phyloP scores from a whole-genome alignment of 2,113 vertebrate genomes.

The Orientallactaga bullata region DNA sequence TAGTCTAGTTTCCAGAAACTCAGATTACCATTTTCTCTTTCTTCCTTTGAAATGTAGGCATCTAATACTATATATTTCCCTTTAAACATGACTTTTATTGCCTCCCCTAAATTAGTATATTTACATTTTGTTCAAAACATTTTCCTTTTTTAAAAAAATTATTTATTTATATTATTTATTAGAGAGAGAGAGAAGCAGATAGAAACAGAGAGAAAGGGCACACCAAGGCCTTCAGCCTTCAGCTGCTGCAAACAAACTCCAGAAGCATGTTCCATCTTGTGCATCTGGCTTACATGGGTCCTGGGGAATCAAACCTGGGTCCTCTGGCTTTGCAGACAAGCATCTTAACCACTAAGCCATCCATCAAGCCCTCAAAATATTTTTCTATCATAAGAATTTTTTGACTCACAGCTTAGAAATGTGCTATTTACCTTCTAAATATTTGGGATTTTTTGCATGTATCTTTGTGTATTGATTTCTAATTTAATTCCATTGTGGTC shows the following conservation, averaged over 20 bases:
- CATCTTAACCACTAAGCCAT: no score
- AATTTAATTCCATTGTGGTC: background rate
- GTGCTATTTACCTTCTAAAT: constrained; percentile 41
- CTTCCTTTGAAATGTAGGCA: background rate
- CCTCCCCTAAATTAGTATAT: background rate
- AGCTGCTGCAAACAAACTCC: no score
- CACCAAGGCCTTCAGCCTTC: no score
- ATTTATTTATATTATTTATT: no score
- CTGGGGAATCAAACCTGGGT: no score
- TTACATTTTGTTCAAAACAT: constrained; percentile 56
- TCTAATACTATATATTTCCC: background rate
- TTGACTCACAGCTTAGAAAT: background rate
- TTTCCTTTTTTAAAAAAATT: background rate
- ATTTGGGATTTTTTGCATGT: constrained; percentile 19
- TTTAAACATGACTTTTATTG: constrained; percentile 22
- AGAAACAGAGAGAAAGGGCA: no score
- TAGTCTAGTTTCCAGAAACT: constrained; percentile 11
- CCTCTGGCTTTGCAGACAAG: no score
- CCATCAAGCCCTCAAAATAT: no score
- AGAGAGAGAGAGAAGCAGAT: no score
- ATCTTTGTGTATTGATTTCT: constrained; percentile 29
- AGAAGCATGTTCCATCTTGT: no score
- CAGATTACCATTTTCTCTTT: constrained; percentile 17
- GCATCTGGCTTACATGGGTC: no score
- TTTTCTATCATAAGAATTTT: background rate